A percentile compares a stretch with the other conserved stretches of the same genome.
Conservation (phyloP, 1,140 invertebrate species). For the Chironomus tepperi region DNA sequence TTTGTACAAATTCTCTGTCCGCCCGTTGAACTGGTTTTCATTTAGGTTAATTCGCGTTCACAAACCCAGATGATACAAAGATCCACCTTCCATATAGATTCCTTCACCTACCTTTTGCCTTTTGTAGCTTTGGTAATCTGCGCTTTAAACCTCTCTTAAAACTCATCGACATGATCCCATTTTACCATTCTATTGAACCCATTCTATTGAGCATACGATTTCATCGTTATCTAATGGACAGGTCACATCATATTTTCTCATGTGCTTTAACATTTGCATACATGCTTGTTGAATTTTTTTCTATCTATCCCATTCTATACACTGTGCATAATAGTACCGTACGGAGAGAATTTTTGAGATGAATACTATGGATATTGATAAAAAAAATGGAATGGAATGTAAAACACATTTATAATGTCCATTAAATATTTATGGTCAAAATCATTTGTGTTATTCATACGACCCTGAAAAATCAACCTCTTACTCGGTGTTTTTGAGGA, state of each 20-base stretch:
- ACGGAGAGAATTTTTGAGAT: not conserved
- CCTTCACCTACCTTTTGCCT: too few relatives aligned
- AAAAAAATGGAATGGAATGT: slow-evolving; percentile 10
- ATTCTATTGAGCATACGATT: not conserved
- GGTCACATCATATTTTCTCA: slow-evolving; percentile 3
- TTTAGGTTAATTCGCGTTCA: too few relatives aligned
- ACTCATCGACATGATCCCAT: too few relatives aligned
- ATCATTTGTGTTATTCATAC: slow-evolving; percentile 11
- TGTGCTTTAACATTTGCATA: not conserved
- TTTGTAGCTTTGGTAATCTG: too few relatives aligned
- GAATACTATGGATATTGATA: not conserved
- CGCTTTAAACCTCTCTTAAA: too few relatives aligned
- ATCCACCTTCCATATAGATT: too few relatives aligned
- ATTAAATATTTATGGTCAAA: slow-evolving; percentile 23
- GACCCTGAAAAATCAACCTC: not conserved
- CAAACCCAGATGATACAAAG: too few relatives aligned
- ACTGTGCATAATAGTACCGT: not conserved
- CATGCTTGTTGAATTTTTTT: not conserved
- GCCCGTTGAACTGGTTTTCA: too few relatives aligned
- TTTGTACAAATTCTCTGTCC: too few relatives aligned
- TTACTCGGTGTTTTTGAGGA: not conserved
- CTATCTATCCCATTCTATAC: not conserved
- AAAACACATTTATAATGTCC: slow-evolving; percentile 21
- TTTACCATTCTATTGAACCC: too few relatives aligned
- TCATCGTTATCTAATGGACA: not conserved